Evolutionary conservation across 1,140 invertebrate genomes (phyloP).

Genomic region (Pissodes strobi): DNA sequence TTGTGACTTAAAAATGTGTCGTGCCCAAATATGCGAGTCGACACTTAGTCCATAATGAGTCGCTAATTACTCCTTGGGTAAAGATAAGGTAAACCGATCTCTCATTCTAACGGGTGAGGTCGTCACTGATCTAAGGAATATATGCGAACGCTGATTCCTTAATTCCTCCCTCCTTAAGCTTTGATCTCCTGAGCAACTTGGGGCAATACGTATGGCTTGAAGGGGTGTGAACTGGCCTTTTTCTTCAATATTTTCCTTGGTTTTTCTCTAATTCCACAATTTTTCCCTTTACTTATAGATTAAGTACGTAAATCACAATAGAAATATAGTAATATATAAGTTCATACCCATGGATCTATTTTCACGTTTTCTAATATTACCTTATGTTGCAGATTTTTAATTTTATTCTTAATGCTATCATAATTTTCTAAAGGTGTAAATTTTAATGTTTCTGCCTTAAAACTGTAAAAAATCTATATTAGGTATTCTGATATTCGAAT

Average conservation of each 20-base stretch:
- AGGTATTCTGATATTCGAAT: neutral
- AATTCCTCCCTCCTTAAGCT: no score
- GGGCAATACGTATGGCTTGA: neutral
- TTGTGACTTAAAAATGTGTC: no score
- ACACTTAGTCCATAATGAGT: no score
- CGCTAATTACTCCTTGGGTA: no score
- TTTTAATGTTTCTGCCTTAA: neutral
- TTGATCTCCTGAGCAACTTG: neutral
- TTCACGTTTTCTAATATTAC: neutral
- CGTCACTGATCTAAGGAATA: no score
- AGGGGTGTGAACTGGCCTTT: neutral
- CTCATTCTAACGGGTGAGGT: no score
- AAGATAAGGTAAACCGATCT: no score
- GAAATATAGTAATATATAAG: neutral
- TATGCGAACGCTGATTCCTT: neutral
- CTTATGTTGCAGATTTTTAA: neutral
- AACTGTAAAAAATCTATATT: neutral
- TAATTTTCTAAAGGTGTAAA: slow-evolving; percentile 3
- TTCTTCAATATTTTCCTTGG: neutral
- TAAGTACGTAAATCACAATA: neutral
- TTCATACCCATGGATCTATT: neutral
- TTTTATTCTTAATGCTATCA: slow-evolving; percentile 3
- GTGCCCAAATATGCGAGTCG: no score
- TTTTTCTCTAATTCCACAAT: neutral
- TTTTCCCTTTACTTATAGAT: neutral